These are phyloP conservation scores for Chelon labrosus DNA, from an alignment of 2,797 vertebrate species.

Conservation along the genomic window DNA sequence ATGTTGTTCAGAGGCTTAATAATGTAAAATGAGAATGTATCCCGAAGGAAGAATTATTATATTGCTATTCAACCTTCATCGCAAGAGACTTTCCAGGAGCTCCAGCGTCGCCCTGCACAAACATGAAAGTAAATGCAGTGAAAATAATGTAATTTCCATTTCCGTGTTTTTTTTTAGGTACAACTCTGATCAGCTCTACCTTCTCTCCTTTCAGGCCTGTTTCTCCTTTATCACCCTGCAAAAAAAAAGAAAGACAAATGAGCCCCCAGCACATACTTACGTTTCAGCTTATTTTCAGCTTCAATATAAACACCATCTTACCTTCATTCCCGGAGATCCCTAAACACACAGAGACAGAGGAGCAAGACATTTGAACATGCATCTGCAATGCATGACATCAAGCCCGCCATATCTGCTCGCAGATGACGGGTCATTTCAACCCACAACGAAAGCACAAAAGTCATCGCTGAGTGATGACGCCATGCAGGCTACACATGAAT, in stretches of 20 bases:
- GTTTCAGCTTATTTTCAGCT: slow-evolving; percentile 6
- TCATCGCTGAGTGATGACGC: slow-evolving; percentile 35
- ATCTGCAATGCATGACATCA: slow-evolving; percentile 62
- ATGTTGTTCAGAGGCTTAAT: slow-evolving; percentile 14
- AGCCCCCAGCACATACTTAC: slow-evolving; percentile 3
- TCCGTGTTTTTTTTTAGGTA: slow-evolving; percentile 7
- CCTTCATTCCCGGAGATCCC: slow-evolving; percentile 85
- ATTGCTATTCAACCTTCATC: slow-evolving; percentile 86
- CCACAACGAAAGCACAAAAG: slow-evolving; percentile 37
- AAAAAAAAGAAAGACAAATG: slow-evolving; percentile 26
- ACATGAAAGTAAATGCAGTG: slow-evolving; percentile 34
- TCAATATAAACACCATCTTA: slow-evolving; percentile 55
- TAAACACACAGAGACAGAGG: slow-evolving; percentile 70
- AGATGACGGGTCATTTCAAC: slow-evolving; percentile 27
- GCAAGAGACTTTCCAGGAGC: slow-evolving; percentile 82
- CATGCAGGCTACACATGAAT: slow-evolving; percentile 22
- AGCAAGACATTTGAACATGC: slow-evolving; percentile 57
- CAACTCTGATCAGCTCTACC: slow-evolving; percentile 63
- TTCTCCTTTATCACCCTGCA: slow-evolving; percentile 86
- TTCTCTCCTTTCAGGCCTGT: slow-evolving; percentile 79
- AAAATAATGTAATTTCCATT: slow-evolving; percentile 36
- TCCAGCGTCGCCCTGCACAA: slow-evolving; percentile 83
- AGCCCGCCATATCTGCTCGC: slow-evolving; percentile 1
- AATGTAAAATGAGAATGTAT: slow-evolving; percentile 20
- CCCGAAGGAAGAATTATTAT: slow-evolving; percentile 11